Base-by-base conservation (phyloP, 2,888 invertebrate genomes). In the Autographa pulchrina region DNA sequence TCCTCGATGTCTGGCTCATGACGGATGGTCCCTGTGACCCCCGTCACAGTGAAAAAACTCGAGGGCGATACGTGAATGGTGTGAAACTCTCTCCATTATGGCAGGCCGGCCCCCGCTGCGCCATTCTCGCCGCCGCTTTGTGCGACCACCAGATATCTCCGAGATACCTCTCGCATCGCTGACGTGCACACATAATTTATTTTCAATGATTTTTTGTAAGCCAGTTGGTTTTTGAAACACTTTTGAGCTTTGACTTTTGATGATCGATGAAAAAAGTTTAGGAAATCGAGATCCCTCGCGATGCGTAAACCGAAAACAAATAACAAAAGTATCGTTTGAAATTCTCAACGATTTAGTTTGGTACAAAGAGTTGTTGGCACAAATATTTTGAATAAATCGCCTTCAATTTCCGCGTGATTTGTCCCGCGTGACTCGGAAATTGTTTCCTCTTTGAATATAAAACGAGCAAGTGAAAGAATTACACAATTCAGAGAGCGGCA, bases 81-180 rank as follows among this genome's bases (percentile, higher is more conserved):
- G 92, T 92, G 92, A 93, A 92, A 88, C 91, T 90, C 87, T 88
- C 86, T 85, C 90, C 88, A 91, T 92, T 91, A 90, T 91, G 81
- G 86, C 80, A 81, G 82, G 80, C 77, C 80, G 88, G 83, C 88
- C 87, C 94, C 94, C 92, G 94, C 92, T 88, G 94, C 70, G 93
- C 88, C 89, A 90, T 92, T 92, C 90, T 91, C 82, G 82, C 76
- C 84, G 82, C 74, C 83, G 87, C 91, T 89, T 92, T 92, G 91
- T 92, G 88, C 84, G 86, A 86, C 85, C 88, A 85, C 85, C 88
- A 83, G 83, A 85, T 82, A 84, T 79, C 87, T 83, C 68, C 80
- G 82, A 81, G 86, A 83, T 81, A 81, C 84, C 86, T 71, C 85
- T 80, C 83, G 82, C 81, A 76, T 82, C 88, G 90, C 88, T 90